Base-by-base conservation (phyloP, 1,140 invertebrate species). In the Charaxes varanes region DNA sequence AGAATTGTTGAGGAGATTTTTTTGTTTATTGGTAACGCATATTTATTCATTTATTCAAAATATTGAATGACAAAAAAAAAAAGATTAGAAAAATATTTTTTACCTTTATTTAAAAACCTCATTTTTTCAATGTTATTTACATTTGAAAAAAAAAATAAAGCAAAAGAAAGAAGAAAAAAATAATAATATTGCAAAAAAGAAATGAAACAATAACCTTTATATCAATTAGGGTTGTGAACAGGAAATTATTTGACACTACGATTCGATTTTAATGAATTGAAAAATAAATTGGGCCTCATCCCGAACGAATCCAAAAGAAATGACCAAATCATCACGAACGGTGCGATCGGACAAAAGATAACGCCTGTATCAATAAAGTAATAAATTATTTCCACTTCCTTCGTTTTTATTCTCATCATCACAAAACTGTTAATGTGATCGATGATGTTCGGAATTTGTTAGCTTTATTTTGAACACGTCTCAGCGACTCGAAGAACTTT, bases 301-400 rank as follows among this genome's bases (percentile, higher is more conserved):
- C 48, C 61, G 50, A 68, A 64, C 56, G 56, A 62, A 67, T 69
- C 60, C 38, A 62, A 66, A 64, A 58, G 61, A 57, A 73, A 66
- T 62, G 63, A 73, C 57, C 58, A 55, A 66, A 74, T 71, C 60
- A 77, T 63, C 62, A 62, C 49, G n/a, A n/a, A n/a, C n/a, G 42
- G 32, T 18, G 26, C 35, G 77, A 81, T 81, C 71, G 77, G 69
- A 70, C 71, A 62, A 72, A 63, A 74, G 77, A 81, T 81, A 81
- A 72, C 53, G 55, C 45, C 48, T 60, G 60, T 72, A 81, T 77
- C 73, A 81, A 78, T 81, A 69, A 77, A 74, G 72, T 74, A 77
- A 78, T 78, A 78, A 70, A 77, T 81, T 73, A 78, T 65, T 64
- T 72, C 57, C 52, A 74, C 71, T 78, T 81, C 73, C 69, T 70